Evolutionary conservation across 2,113 vertebrate species (phyloP).

Genomic region (Polypterus senegalus): DNA sequence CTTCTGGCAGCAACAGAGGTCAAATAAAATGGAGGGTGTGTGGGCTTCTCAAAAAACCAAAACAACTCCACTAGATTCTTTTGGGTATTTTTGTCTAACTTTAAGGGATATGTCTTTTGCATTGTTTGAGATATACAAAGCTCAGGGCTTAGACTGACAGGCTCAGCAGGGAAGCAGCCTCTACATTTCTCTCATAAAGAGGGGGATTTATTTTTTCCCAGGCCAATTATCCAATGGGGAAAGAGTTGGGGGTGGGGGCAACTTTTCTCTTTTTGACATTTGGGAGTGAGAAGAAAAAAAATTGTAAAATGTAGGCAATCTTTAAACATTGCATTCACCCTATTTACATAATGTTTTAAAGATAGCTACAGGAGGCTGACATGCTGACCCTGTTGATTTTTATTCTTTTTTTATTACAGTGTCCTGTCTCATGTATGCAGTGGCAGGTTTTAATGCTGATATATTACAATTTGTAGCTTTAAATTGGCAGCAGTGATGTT

Average conservation of each 20-base stretch:
- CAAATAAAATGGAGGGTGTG: conserved; percentile 1
- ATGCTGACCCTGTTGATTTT: too few relatives aligned
- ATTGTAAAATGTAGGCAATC: too few relatives aligned
- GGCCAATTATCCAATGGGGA: conserved; percentile 11
- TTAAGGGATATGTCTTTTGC: not conserved
- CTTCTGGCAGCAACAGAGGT: not conserved
- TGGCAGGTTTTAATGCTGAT: too few relatives aligned
- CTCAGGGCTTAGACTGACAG: conserved; percentile 2
- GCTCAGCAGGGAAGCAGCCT: conserved; percentile 3
- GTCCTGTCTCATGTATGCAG: too few relatives aligned
- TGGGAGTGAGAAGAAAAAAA: not conserved
- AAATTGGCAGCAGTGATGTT: too few relatives aligned
- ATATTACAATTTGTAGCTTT: too few relatives aligned
- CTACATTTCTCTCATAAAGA: not conserved
- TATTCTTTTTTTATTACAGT: too few relatives aligned
- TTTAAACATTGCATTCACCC: too few relatives aligned
- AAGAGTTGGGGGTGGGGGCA: too few relatives aligned
- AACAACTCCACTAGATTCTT: not conserved
- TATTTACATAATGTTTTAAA: too few relatives aligned
- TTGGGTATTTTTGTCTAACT: not conserved
- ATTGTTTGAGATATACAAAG: conserved; percentile 3
- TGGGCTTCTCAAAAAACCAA: not conserved
- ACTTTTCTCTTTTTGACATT: too few relatives aligned
- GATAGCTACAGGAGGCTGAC: too few relatives aligned
- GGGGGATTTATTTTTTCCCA: conserved; percentile 6